phyloP scores from a whole-genome alignment of 1,140 invertebrate species.

The Drosophila repletoides region DNA sequence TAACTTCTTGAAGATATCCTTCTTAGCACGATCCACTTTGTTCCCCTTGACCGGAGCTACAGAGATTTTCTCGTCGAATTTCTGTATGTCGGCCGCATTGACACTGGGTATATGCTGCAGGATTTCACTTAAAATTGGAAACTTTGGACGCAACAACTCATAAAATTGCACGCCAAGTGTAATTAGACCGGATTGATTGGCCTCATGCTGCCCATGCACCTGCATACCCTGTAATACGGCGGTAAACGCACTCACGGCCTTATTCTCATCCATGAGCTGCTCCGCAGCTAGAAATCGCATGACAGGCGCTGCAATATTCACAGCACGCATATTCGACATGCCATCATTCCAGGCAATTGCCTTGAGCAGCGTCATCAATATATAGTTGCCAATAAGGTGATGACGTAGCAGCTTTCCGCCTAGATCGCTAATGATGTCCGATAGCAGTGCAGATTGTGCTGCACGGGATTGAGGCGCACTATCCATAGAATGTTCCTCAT shows the following conservation, averaged over 20 bases:
- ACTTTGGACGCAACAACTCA: slow-evolving; percentile 89
- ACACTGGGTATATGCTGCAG: slow-evolving; percentile 90
- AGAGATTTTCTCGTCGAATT: slow-evolving; percentile 92
- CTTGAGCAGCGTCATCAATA: slow-evolving; percentile 86
- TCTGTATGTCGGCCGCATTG: slow-evolving; percentile 89
- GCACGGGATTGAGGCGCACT: slow-evolving; percentile 84
- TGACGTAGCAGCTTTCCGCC: slow-evolving; percentile 87
- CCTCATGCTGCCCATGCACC: slow-evolving; percentile 92
- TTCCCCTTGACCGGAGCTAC: slow-evolving; percentile 87
- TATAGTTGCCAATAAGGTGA: slow-evolving; percentile 86
- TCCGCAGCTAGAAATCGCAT: slow-evolving; percentile 85
- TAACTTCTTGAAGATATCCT: slow-evolving; percentile 94
- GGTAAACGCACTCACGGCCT: slow-evolving; percentile 88
- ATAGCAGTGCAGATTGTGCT: slow-evolving; percentile 83
- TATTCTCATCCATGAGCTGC: slow-evolving; percentile 85
- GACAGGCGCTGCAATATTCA: slow-evolving; percentile 87
- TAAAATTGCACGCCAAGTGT: slow-evolving; percentile 87
- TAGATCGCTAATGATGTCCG: slow-evolving; percentile 89
- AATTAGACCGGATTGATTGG: slow-evolving; percentile 83
- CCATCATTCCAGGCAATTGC: slow-evolving; percentile 94
- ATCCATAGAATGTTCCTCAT: slow-evolving; percentile 86
- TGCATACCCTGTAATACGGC: slow-evolving; percentile 89
- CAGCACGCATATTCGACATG: slow-evolving; percentile 89
- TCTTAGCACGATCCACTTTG: slow-evolving; percentile 93
- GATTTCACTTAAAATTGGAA: slow-evolving; percentile 86